A percentile compares a stretch with the other conserved stretches of the same genome.
Conservation (phyloP, 2,797 vertebrate species). For the Mareca penelope region DNA sequence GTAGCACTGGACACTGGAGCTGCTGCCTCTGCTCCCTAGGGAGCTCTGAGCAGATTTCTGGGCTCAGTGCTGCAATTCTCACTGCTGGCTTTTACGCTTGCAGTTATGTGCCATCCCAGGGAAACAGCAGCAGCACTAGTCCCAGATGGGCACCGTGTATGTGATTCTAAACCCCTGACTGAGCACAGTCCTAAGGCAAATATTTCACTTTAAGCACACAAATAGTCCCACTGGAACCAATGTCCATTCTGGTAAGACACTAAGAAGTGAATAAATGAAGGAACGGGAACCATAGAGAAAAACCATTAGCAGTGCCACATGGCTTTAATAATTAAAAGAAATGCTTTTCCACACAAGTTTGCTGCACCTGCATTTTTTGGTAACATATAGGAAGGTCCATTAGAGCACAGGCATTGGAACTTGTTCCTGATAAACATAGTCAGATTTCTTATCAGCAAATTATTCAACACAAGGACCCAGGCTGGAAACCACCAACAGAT, state of each 20-base stretch:
- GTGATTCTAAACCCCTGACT: not conserved
- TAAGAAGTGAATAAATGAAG: not conserved
- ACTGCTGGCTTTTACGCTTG: accelerated
- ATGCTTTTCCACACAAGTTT: not conserved
- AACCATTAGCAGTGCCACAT: not conserved
- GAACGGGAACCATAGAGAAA: not conserved
- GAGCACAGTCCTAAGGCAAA: not conserved
- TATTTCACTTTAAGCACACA: not conserved
- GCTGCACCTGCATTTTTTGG: not conserved
- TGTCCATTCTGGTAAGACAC: accelerated
- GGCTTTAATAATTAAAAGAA: not conserved
- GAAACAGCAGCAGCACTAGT: not conserved
- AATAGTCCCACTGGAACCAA: not conserved
- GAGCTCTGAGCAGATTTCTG: accelerated
- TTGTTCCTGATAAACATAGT: not conserved
- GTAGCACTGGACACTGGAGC: accelerated
- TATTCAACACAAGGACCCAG: not conserved
- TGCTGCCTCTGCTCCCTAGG: not conserved
- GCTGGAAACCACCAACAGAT: not conserved
- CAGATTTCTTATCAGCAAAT: not conserved
- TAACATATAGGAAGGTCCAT: not conserved
- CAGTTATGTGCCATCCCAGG: accelerated
- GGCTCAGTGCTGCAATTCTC: accelerated
- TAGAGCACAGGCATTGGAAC: not conserved
- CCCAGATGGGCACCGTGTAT: accelerated